A percentile compares a stretch with the other conserved stretches of the same genome.
Evolutionary conservation across 1,140 invertebrate genomes (phyloP).

Genomic region (Contarinia nasturtii): DNA sequence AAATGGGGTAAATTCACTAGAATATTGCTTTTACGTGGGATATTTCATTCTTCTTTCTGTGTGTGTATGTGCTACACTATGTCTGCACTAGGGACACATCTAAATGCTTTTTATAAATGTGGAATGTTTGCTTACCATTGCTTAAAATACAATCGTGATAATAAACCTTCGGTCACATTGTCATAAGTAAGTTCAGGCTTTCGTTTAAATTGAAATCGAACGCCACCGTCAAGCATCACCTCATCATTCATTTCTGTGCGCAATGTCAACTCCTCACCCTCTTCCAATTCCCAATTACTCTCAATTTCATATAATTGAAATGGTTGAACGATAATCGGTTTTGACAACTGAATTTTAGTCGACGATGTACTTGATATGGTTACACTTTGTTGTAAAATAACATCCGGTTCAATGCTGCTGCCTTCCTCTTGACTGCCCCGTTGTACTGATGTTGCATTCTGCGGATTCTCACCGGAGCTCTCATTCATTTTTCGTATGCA

Average conservation of each 20-base stretch:
- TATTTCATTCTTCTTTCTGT: too few species aligned
- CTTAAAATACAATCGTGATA: neutral
- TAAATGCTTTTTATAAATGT: too few species aligned
- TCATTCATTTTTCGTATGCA: too few species aligned
- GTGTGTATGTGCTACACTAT: too few species aligned
- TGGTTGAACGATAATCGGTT: slow-evolving; percentile 1
- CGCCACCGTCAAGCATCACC: neutral
- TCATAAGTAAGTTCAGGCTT: neutral
- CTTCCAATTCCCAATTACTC: neutral
- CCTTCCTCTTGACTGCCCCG: too few species aligned
- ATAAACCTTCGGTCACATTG: neutral
- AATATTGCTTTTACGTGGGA: too few species aligned
- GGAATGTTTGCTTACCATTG: neutral
- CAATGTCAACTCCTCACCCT: neutral
- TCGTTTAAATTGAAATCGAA: neutral
- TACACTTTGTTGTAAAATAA: neutral
- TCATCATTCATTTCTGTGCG: neutral
- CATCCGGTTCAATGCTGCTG: too few species aligned
- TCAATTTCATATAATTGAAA: neutral
- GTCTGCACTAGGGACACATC: too few species aligned
- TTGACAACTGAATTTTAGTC: neutral
- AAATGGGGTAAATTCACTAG: too few species aligned
- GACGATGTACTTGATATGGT: neutral
- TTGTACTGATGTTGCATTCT: too few species aligned
- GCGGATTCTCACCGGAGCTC: too few species aligned